A percentile compares a stretch with the other conserved stretches of the same genome.
Evolutionary conservation across 2,113 vertebrate genomes (phyloP).

Genomic region (Pterocles gutturalis): DNA sequence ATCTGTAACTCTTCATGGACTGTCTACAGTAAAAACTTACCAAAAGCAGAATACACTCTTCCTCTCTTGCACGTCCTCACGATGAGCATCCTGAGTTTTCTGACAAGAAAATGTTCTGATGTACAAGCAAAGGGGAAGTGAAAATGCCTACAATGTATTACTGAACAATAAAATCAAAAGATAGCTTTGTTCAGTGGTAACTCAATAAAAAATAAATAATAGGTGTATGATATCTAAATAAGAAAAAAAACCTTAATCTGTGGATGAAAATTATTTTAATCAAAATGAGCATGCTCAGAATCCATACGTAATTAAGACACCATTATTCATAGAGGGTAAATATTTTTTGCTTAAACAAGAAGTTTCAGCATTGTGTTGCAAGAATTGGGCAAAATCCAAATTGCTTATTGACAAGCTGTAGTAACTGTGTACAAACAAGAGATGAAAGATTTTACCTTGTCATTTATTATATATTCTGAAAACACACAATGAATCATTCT

Average conservation of each 20-base stretch:
- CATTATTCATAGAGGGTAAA: neutral
- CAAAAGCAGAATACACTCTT: neutral
- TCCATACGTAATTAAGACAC: neutral
- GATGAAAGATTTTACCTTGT: neutral
- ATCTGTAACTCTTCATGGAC: neutral
- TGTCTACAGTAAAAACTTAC: neutral
- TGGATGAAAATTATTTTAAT: neutral
- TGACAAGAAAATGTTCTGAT: neutral
- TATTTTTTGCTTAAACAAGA: neutral
- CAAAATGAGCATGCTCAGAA: neutral
- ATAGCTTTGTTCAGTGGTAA: neutral
- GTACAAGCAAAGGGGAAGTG: neutral
- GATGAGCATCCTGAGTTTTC: neutral
- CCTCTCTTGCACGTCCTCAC: neutral
- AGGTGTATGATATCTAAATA: neutral
- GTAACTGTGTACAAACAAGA: neutral
- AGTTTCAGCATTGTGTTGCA: neutral
- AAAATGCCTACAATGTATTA: neutral
- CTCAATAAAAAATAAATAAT: neutral
- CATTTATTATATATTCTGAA: neutral
- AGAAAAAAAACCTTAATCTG: neutral
- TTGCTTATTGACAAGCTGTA: slow-evolving; percentile 19
- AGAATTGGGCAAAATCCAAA: slow-evolving; percentile 19
- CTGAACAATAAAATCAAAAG: neutral
- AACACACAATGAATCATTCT: neutral